These are phyloP conservation scores for Metalampra italica DNA, from an alignment of 2,888 invertebrate genomes.

Conservation along the genomic window DNA sequence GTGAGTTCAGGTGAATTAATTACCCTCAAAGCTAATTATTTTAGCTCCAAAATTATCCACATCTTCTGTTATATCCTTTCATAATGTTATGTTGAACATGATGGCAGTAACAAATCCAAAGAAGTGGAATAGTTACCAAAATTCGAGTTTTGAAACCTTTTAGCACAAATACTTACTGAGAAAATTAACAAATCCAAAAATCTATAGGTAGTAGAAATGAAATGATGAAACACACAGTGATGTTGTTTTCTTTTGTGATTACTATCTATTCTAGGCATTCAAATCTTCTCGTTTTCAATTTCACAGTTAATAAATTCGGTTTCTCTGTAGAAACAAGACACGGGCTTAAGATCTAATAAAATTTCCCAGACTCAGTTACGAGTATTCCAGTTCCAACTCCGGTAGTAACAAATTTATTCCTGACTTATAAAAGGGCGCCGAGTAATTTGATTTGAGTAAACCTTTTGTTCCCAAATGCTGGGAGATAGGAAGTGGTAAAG, in stretches of 20 bases:
- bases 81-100: too few relatives aligned
- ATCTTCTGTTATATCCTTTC: too few relatives aligned
- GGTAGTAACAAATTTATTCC: constrained; percentile 6
- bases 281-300: neutral
- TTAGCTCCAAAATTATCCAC: neutral
- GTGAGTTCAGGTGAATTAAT: constrained; percentile 6
- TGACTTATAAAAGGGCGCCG: constrained; percentile 5
- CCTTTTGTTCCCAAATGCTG: neutral
- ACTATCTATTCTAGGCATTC: neutral
- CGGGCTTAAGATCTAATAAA: constrained; percentile 4
- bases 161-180: too few relatives aligned
- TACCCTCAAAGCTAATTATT: neutral
- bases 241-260: too few relatives aligned
- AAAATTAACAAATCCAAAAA: too few relatives aligned
- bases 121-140: too few relatives aligned
- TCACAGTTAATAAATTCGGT: neutral
- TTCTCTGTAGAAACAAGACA: neutral
- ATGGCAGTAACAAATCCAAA: too few relatives aligned
- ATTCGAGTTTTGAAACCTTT: too few relatives aligned
- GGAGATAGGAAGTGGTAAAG: neutral
- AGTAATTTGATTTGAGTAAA: constrained; percentile 7
- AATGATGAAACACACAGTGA: too few relatives aligned
- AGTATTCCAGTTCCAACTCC: neutral
- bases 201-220: too few relatives aligned
- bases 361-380: constrained; percentile 1